A percentile compares a stretch with the other conserved stretches of the same genome.
Evolutionary conservation across 2,888 invertebrate species (phyloP).

Genomic region (Drosophila phalerata): DNA sequence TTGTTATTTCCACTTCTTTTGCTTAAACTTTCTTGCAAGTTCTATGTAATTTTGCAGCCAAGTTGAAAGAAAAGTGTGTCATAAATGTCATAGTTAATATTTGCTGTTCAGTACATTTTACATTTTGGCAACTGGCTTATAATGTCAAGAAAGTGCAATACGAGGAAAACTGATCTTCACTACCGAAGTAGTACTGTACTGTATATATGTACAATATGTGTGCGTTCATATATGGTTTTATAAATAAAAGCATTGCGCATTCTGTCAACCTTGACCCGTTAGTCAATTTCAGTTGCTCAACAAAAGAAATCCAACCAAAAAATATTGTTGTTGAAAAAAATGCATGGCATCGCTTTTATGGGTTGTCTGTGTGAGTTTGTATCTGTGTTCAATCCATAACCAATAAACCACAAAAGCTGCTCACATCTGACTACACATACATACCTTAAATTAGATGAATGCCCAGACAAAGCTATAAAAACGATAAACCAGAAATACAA

Average conservation of each 20-base stretch:
- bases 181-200: background rate
- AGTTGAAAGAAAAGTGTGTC: conserved; percentile 70
- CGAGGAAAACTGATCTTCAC: background rate
- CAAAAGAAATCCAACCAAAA: conserved; percentile 33
- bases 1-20: conserved; percentile 10
- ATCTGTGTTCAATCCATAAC: conserved; percentile 50
- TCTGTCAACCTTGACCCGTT: conserved; percentile 73
- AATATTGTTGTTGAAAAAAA: conserved; percentile 36
- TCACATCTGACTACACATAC: conserved; percentile 22
- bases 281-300: conserved; percentile 52
- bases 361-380: conserved; percentile 13
- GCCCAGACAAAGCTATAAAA: conserved; percentile 18
- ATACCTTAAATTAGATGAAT: conserved; percentile 56
- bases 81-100: conserved; percentile 79
- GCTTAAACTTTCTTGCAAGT: conserved; percentile 46
- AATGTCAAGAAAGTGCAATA: conserved; percentile 48
- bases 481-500: conserved; percentile 7
- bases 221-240: conserved; percentile 14
- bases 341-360: conserved; percentile 66
- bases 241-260: conserved; percentile 67
- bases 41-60: conserved; percentile 60
- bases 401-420: conserved; percentile 63
- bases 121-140: conserved; percentile 62
- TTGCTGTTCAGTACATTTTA: conserved; percentile 62
- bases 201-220: background rate